Conservation (phyloP, 1,140 invertebrate genomes). For the Cotesia typhae region DNA sequence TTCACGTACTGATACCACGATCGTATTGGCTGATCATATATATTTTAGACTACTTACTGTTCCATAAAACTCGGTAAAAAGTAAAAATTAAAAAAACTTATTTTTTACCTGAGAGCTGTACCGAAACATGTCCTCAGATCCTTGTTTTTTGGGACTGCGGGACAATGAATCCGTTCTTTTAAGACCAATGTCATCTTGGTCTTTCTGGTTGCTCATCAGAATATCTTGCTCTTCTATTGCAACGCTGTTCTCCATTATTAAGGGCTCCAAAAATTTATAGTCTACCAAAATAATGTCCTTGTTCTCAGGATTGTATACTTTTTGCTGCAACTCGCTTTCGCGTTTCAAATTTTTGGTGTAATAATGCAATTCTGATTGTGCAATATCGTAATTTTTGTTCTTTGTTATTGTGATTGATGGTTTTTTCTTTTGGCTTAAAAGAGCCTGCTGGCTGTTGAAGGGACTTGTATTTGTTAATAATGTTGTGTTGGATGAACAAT, state of each 20-base stretch:
- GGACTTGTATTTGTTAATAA: conserved; percentile 67
- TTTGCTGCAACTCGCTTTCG: conserved; percentile 42
- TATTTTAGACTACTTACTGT: too few relatives aligned
- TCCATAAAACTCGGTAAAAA: background rate
- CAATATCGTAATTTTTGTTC: conserved; percentile 13
- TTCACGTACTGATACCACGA: too few relatives aligned
- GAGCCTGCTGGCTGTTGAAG: conserved; percentile 61
- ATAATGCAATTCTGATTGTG: conserved; percentile 44
- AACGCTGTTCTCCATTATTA: conserved; percentile 42
- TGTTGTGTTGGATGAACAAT: conserved; percentile 69
- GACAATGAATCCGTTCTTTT: too few relatives aligned
- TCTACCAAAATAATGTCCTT: conserved; percentile 43
- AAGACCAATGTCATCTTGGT: conserved; percentile 31
- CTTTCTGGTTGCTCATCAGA: conserved; percentile 42
- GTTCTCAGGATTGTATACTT: conserved; percentile 53
- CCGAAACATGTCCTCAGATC: too few relatives aligned
- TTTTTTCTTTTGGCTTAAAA: conserved; percentile 49
- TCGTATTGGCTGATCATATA: too few relatives aligned
- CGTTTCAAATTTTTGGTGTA: conserved; percentile 60
- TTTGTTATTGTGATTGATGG: conserved; percentile 9
- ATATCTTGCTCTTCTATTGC: conserved; percentile 24
- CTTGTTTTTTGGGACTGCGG: too few relatives aligned
- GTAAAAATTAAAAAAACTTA: too few relatives aligned
- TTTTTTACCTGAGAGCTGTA: too few relatives aligned
- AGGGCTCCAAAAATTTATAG: conserved; percentile 58